Conservation (phyloP, 2,888 invertebrate species). For the Phortica magna region DNA sequence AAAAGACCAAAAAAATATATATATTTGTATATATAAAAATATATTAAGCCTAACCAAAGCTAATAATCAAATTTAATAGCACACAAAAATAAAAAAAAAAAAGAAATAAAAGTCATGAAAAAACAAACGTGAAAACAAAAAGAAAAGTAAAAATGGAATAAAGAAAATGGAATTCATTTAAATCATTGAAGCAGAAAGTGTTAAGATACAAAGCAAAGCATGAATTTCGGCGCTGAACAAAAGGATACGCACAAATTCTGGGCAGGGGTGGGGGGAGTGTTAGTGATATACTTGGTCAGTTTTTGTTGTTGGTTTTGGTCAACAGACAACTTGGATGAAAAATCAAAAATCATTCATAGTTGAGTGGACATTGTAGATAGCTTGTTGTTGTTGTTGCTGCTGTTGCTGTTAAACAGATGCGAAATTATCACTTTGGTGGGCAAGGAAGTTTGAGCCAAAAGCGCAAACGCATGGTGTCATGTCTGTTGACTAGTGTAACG, state of each 20-base stretch:
- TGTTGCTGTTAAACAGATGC: background rate
- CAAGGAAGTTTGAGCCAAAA: background rate
- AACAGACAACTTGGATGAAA: background rate
- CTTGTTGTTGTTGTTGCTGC: background rate
- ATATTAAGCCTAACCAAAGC: conserved; percentile 6
- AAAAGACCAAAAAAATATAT: background rate
- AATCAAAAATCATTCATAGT: conserved; percentile 22
- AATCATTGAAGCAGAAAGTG: background rate
- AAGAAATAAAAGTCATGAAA: background rate
- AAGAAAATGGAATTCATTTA: conserved; percentile 7
- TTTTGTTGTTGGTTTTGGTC: background rate
- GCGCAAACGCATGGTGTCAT: no score
- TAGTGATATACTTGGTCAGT: background rate
- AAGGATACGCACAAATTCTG: no score
- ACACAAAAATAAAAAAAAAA: conserved; percentile 6
- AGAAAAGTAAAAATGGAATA: background rate
- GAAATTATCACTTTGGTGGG: background rate
- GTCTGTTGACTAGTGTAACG: no score
- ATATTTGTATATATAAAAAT: background rate
- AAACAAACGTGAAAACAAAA: background rate
- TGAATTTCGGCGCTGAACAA: background rate
- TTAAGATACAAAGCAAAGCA: background rate
- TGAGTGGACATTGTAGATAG: background rate
- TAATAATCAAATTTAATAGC: conserved; percentile 22
- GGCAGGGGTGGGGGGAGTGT: no score